Percentiles rank a stretch among this genome's conserved stretches.
These are phyloP conservation scores for Potamarius usumacintae DNA, from an alignment of 2,113 vertebrate species.

Conservation along the genomic window DNA sequence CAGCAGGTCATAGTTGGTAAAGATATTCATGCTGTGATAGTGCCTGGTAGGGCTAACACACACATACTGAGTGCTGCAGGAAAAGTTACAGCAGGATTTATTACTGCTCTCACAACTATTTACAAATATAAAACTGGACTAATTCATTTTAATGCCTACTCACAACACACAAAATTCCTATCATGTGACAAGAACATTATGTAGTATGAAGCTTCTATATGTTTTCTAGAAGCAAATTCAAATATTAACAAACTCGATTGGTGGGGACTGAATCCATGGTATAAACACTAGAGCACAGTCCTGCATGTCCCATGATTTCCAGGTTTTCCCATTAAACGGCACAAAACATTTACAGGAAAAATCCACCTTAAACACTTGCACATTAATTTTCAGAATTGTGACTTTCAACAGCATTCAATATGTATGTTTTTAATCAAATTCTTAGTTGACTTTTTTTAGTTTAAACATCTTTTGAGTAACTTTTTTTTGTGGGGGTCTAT, in stretches of 20 bases:
- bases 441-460: not conserved
- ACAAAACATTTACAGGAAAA: not conserved
- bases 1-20: constrained; percentile 94
- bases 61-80: not conserved
- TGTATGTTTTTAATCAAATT: not conserved
- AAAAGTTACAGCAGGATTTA: not conserved
- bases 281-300: constrained; percentile 17
- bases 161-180: not conserved
- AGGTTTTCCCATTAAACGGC: constrained; percentile 20
- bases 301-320: not conserved
- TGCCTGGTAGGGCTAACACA: constrained; percentile 73
- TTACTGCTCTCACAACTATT: not conserved
- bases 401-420: not conserved
- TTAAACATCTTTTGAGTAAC: not conserved
- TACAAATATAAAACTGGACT: not conserved
- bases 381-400: not conserved
- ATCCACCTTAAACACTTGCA: constrained; percentile 7
- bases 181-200: too few species aligned
- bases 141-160: not conserved
- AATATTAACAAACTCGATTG: too few species aligned
- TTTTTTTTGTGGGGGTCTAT: not conserved
- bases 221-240: too few species aligned
- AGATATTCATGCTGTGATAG: constrained; percentile 98
- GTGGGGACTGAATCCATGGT: not conserved
- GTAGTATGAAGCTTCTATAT: too few species aligned